Conservation (phyloP, 2,113 vertebrate genomes). For the Campylomormyrus numenius region DNA sequence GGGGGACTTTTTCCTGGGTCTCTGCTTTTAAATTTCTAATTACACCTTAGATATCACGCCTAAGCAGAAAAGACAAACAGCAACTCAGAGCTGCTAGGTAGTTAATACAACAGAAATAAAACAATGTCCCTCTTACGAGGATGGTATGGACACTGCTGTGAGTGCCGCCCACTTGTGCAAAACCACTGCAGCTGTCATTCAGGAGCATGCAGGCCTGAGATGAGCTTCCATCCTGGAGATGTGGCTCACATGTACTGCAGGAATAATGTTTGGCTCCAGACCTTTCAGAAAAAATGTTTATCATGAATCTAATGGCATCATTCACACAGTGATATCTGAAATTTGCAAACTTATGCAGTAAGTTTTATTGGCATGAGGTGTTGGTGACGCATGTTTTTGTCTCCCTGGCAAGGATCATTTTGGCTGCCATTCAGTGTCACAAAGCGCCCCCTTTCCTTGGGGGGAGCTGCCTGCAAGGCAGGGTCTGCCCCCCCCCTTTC, state of each 20-base stretch:
- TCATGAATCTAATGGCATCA: background rate
- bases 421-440: background rate
- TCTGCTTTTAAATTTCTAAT: background rate
- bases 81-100: background rate
- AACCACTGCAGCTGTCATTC: background rate
- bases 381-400: background rate
- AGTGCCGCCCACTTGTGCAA: background rate
- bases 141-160: background rate
- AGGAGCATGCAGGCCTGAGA: background rate
- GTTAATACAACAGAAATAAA: background rate
- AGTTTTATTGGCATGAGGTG: background rate
- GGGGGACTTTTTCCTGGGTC: background rate
- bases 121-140: background rate
- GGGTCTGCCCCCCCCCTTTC: background rate
- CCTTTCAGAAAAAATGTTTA: background rate
- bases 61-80: background rate
- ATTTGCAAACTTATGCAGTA: background rate
- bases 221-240: background rate
- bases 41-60: background rate
- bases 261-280: background rate
- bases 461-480: background rate
- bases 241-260: background rate
- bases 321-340: background rate
- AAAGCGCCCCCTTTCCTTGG: background rate
- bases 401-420: background rate